A percentile compares a stretch with the other conserved stretches of the same genome.
phyloP scores from a whole-genome alignment of 2,113 vertebrate species.

The Brienomyrus brachyistius region DNA sequence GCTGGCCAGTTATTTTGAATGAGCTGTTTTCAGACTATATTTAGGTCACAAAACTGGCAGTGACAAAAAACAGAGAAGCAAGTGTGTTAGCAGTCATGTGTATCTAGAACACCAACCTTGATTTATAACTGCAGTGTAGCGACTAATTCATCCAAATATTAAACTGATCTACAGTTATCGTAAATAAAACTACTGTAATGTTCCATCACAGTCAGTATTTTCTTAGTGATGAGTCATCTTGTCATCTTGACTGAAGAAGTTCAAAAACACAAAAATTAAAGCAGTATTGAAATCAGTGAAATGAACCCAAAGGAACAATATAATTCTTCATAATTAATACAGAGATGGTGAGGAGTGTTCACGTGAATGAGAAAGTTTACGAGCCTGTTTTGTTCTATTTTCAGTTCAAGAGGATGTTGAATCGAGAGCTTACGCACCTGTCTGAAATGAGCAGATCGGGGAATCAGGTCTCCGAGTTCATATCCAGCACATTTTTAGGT shows the following conservation, averaged over 20 bases:
- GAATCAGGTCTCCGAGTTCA: conserved; percentile 97
- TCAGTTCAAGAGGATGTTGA: conserved; percentile 99
- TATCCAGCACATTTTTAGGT: conserved; percentile 98
- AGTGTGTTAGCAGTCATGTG: neutral
- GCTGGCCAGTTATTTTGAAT: neutral
- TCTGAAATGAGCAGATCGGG: conserved; percentile 98
- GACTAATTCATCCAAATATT: neutral
- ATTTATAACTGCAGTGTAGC: neutral
- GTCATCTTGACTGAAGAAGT: neutral
- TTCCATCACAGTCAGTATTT: neutral
- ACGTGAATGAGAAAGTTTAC: neutral
- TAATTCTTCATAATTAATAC: neutral
- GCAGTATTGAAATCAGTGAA: neutral
- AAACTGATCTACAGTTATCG: neutral
- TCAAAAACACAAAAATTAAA: neutral
- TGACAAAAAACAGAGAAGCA: neutral
- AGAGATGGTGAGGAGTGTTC: neutral
- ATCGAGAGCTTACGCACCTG: conserved; percentile 91
- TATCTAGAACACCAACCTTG: neutral
- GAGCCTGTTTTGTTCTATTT: conserved; percentile 35
- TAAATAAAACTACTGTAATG: neutral
- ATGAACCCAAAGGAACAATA: neutral
- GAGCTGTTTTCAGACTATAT: conserved; percentile 1
- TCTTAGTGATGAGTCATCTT: neutral
- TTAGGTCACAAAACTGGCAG: neutral